Evolutionary conservation across 2,888 invertebrate genomes (phyloP).

Genomic region (Fragum fragum): DNA sequence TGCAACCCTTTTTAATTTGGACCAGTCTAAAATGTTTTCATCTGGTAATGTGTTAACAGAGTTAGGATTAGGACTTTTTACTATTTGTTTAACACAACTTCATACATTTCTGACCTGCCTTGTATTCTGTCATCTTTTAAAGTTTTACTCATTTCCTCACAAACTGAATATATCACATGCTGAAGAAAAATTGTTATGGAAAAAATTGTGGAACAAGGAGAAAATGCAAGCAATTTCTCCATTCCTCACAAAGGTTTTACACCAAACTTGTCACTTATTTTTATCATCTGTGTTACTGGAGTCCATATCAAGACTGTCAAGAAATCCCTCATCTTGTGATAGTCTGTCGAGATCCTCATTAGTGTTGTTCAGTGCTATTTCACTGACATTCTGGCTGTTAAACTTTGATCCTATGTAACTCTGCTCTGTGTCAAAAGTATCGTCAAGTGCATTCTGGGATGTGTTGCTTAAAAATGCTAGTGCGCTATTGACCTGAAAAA

Average conservation of each 20-base stretch:
- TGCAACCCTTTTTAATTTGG: no score
- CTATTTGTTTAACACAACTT: no score
- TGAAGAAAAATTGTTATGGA: background rate
- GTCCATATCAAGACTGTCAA: conserved; percentile 57
- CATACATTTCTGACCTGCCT: no score
- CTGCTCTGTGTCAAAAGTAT: conserved; percentile 22
- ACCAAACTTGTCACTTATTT: no score
- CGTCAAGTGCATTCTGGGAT: conserved; percentile 59
- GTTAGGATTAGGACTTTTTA: no score
- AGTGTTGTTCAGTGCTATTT: background rate
- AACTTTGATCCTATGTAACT: background rate
- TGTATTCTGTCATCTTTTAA: no score
- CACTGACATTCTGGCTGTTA: background rate
- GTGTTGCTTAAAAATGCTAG: conserved; percentile 54
- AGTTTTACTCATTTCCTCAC: no score
- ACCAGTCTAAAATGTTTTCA: no score
- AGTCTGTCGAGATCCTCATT: conserved; percentile 30
- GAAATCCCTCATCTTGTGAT: conserved; percentile 61
- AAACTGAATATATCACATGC: no score
- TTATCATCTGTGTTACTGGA: conserved; percentile 10
- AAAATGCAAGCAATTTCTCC: conserved; percentile 5
- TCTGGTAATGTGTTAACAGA: no score
- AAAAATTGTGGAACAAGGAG: background rate
- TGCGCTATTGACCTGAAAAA: conserved; percentile 58
- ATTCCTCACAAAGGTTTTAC: background rate